Conservation (phyloP, 2,888 invertebrate species). For the Hoplodrina ambigua region DNA sequence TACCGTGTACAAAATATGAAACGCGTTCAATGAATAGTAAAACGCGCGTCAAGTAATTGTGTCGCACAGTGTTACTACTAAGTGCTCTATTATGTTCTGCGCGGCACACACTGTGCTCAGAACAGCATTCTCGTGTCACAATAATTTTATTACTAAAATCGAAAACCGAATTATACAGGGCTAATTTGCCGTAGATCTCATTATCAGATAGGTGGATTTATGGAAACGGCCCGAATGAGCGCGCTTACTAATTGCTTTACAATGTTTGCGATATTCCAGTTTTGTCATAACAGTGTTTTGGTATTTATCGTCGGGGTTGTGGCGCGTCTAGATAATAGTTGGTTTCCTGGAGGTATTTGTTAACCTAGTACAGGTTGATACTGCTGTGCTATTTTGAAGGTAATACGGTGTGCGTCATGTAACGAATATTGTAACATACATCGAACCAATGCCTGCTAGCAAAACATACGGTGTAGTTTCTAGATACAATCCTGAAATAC, state of each 20-base stretch:
- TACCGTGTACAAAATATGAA: slow-evolving; percentile 3
- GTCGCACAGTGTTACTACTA: slow-evolving; percentile 26
- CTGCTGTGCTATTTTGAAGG: not conserved
- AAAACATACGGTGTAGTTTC: not conserved
- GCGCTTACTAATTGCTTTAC: slow-evolving; percentile 68
- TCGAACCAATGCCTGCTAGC: not conserved
- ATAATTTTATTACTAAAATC: slow-evolving; percentile 66
- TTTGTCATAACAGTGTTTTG: slow-evolving; percentile 52
- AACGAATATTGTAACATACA: not conserved
- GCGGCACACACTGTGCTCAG: slow-evolving; percentile 8
- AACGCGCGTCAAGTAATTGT: slow-evolving; percentile 30
- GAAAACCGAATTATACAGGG: slow-evolving; percentile 66
- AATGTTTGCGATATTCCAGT: slow-evolving; percentile 60
- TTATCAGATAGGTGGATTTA: slow-evolving; percentile 71
- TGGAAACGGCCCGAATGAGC: slow-evolving; percentile 65
- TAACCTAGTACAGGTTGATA: slow-evolving; percentile 9
- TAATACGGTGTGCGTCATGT: not conserved
- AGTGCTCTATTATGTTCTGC: slow-evolving; percentile 56
- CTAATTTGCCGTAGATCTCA: slow-evolving; percentile 74
- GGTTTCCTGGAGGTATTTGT: slow-evolving; percentile 34
- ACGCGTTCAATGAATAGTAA: slow-evolving; percentile 35
- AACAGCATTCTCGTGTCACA: slow-evolving; percentile 47
- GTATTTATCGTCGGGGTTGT: slow-evolving; percentile 29
- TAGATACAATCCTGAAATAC: not conserved
- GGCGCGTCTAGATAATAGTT: slow-evolving; percentile 50